Conservation (phyloP, 2,888 invertebrate genomes). For the Sinopyrophorus schimmeli region DNA sequence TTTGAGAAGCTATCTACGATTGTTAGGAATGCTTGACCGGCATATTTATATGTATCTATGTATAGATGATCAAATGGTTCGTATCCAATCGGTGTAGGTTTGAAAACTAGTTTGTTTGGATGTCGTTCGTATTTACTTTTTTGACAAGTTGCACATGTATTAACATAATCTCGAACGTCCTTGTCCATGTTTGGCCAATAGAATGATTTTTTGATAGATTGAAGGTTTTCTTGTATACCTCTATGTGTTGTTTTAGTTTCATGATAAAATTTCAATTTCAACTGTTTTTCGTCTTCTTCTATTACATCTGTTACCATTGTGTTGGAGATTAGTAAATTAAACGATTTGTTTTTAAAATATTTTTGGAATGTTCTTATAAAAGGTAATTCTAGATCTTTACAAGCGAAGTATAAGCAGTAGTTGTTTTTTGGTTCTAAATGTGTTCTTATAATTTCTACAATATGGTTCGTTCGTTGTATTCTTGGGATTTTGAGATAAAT, state of each 20-base stretch:
- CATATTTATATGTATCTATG: constrained; percentile 20
- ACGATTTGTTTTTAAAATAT: background rate
- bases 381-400: background rate
- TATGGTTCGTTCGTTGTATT: background rate
- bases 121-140: constrained; percentile 32
- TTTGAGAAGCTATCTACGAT: constrained; percentile 36
- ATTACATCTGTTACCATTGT: constrained; percentile 2
- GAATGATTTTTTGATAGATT: constrained; percentile 22
- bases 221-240: constrained; percentile 27
- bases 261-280: constrained; percentile 26
- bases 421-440: background rate
- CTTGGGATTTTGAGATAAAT: background rate
- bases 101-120: constrained; percentile 24
- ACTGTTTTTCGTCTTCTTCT: background rate
- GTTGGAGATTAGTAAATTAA: background rate
- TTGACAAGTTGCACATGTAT: constrained; percentile 31
- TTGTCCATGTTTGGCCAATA: constrained; percentile 34
- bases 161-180: constrained; percentile 29
- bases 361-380: background rate
- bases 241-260: constrained; percentile 33
- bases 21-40: constrained; percentile 28
- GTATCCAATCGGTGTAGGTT: constrained; percentile 25
- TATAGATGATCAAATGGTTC: constrained; percentile 28
- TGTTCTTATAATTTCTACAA: background rate
- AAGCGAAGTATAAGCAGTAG: background rate